Percentiles rank a stretch among this genome's conserved stretches.
These are phyloP conservation scores for Danio rerio DNA, from an alignment of 2,113 vertebrate species.

Conservation along the genomic window DNA sequence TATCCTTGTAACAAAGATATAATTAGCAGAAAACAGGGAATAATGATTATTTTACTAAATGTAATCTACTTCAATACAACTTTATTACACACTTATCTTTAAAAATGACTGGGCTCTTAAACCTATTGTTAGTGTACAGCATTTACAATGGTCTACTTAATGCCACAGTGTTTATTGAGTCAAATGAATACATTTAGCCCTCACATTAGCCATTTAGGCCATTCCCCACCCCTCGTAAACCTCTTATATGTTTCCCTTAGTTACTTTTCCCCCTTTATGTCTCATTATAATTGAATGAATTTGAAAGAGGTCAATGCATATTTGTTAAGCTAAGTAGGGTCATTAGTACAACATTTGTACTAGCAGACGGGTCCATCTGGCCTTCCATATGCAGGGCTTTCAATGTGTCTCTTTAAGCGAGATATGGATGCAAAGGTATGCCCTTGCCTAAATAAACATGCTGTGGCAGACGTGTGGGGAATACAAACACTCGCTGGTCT, in stretches of 20 bases:
- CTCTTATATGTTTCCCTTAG: background rate
- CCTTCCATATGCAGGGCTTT: slow-evolving; percentile 60
- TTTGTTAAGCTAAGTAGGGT: slow-evolving; percentile 46
- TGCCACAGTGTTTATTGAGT: slow-evolving; percentile 58
- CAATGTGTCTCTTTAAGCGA: slow-evolving; percentile 35
- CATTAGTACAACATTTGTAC: slow-evolving; percentile 56
- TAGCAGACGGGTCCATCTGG: slow-evolving; percentile 58
- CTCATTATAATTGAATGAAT: background rate
- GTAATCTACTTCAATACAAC: slow-evolving; percentile 4
- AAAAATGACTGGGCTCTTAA: background rate
- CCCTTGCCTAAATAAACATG: slow-evolving; percentile 62
- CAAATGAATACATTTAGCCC: slow-evolving; percentile 24
- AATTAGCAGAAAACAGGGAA: slow-evolving; percentile 17
- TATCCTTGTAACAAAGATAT: background rate
- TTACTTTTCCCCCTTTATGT: background rate
- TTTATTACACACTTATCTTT: slow-evolving; percentile 6
- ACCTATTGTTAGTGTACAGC: slow-evolving; percentile 29
- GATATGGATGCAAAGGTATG: slow-evolving; percentile 51
- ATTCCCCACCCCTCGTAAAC: background rate
- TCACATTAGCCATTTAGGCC: background rate
- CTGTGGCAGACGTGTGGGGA: slow-evolving; percentile 57
- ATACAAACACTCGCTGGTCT: slow-evolving; percentile 56
- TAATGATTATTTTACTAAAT: slow-evolving; percentile 36
- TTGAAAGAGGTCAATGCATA: slow-evolving; percentile 44
- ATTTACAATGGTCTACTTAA: slow-evolving; percentile 23